These are phyloP conservation scores for Isurus oxyrinchus DNA, from an alignment of 2,113 vertebrate species.

Conservation along the genomic window DNA sequence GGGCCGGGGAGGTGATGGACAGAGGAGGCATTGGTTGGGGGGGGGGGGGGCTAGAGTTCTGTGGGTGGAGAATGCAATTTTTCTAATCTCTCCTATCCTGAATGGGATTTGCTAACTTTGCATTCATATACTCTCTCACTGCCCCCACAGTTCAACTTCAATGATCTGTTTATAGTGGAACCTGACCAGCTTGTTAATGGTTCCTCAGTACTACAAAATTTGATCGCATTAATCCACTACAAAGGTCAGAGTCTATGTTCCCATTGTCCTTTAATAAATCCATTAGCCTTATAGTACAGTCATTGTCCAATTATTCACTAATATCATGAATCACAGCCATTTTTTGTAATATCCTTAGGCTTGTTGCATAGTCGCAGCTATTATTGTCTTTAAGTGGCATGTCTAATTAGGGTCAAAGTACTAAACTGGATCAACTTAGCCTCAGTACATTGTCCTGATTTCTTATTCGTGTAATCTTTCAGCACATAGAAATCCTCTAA, in stretches of 20 bases:
- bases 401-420: conserved; percentile 20
- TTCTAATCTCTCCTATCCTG: neutral
- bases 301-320: conserved; percentile 26
- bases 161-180: neutral
- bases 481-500: neutral
- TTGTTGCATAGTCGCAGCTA: conserved; percentile 7
- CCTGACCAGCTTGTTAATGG: neutral
- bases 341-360: neutral
- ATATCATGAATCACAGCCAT: neutral
- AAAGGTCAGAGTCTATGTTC: neutral
- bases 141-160: neutral
- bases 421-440: neutral
- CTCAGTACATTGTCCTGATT: neutral
- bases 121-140: neutral
- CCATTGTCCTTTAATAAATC: neutral
- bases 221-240: neutral
- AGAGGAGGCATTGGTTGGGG: neutral
- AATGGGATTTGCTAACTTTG: neutral
- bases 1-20: neutral
- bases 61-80: neutral
- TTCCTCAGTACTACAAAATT: neutral
- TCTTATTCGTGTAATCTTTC: neutral
- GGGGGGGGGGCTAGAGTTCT: neutral
- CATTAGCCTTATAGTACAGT: neutral
- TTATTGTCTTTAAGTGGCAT: conserved; percentile 13